These are phyloP conservation scores for Ips nitidus DNA, from an alignment of 1,140 invertebrate species.

Conservation along the genomic window DNA sequence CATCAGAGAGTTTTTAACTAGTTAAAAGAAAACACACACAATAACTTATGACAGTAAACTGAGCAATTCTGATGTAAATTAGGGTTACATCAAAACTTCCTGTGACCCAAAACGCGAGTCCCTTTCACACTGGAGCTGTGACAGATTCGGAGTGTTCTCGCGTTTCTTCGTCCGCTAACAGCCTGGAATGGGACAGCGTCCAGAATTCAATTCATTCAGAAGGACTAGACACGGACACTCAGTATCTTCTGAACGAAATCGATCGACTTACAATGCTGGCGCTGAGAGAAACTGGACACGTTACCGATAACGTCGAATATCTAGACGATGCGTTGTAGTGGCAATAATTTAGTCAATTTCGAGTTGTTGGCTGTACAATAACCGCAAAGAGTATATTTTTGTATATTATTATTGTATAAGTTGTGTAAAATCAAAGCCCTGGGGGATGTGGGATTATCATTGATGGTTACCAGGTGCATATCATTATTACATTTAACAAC, in stretches of 20 bases:
- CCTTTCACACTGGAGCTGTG: conserved; percentile 7
- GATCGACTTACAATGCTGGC: conserved; percentile 57
- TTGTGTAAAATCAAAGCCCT: no score
- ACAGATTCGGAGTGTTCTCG: conserved; percentile 56
- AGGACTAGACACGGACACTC: conserved; percentile 55
- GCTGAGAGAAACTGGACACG: conserved; percentile 55
- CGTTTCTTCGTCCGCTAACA: conserved; percentile 58
- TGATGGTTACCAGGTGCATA: no score
- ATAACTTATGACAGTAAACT: no score
- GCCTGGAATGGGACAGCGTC: conserved; percentile 60
- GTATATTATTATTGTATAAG: no score
- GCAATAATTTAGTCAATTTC: neutral
- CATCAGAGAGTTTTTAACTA: neutral
- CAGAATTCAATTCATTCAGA: conserved; percentile 53
- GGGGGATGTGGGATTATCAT: no score
- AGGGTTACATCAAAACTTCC: conserved; percentile 30
- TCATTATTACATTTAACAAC: no score
- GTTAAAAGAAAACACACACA: neutral
- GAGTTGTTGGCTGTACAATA: neutral
- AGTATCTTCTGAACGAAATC: conserved; percentile 58
- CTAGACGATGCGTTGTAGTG: conserved; percentile 30
- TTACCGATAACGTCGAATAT: conserved; percentile 17
- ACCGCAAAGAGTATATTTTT: no score
- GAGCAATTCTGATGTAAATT: neutral
- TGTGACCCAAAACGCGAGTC: conserved; percentile 8